Conservation (phyloP, 2,888 invertebrate genomes). For the Synergus laeviventris region DNA sequence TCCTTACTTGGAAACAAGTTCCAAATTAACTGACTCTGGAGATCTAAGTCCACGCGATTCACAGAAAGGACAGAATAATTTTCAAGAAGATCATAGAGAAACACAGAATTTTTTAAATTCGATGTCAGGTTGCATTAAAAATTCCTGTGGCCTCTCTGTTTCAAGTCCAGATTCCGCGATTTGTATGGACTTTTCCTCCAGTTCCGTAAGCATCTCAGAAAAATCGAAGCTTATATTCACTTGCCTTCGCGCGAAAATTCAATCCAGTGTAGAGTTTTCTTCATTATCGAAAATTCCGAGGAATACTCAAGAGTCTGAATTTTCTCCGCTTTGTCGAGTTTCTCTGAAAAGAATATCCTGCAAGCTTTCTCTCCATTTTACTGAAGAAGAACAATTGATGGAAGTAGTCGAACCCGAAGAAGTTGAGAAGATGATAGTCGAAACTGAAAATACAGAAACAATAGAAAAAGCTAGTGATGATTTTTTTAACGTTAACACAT, state of each 20-base stretch:
- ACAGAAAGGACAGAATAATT: not conserved
- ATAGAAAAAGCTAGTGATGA: not conserved
- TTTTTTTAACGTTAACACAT: constrained; percentile 19
- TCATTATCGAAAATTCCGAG: not conserved
- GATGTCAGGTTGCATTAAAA: not conserved
- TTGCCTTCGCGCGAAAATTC: constrained; percentile 44
- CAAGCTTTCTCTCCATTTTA: not conserved
- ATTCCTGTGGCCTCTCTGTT: not conserved
- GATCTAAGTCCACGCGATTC: constrained; percentile 17
- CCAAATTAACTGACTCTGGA: constrained; percentile 12
- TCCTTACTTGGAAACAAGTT: constrained; percentile 34
- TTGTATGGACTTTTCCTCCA: constrained; percentile 59
- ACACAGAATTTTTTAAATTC: not conserved
- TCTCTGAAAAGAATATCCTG: not conserved
- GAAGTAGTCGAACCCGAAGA: not conserved
- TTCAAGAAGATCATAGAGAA: not conserved
- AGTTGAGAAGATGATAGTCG: not conserved
- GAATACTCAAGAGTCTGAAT: not conserved
- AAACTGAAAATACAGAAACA: not conserved
- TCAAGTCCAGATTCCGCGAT: constrained; percentile 62
- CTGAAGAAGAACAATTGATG: not conserved
- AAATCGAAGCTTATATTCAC: constrained; percentile 57
- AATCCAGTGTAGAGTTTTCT: constrained; percentile 62
- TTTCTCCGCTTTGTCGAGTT: constrained; percentile 7
- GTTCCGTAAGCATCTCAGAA: constrained; percentile 50